Base-by-base conservation (phyloP, 2,113 vertebrate species). In the zebrafish (Danio rerio) region DNA sequence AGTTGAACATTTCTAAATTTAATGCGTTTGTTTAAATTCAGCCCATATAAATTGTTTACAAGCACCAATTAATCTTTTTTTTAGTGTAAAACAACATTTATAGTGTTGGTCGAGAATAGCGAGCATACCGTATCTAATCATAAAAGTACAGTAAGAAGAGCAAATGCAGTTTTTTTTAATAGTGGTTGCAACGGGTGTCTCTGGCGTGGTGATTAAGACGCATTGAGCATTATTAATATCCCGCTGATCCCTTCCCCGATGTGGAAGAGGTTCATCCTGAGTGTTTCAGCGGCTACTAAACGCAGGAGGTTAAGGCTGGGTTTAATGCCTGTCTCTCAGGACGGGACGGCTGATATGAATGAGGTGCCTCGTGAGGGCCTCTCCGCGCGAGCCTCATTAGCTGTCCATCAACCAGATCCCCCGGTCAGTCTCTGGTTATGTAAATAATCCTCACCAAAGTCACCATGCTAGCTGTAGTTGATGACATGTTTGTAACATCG, bases 361-460 rank as follows among this genome's bases (percentile, higher is more conserved):
- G 75, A 63, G 59, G 75, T 78, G 75, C 20, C 45, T 77, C 18
- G 58, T 78, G 75, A 78, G 75, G 75, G 21, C 49, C 77, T 79
- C 49, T 77, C 45, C 13, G 45, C 75, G 59, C 56, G 59, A 50
- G 58, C 58, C 75, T 79, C 77, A 66, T 79, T 79, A 65, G n/a
- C 77, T 79, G 77, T 79, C 77, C 21, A 53, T 79, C 50, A 74
- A 53, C 7, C 71, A 15, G 43, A 12, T 49, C 76, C 47, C 20
- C 49, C 77, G 49, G 61, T 65, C 61, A 65, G 61, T 43, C 77
- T 79, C 62, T 79, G 77, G 61, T 79, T 79, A 79, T 65, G 61
- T 79, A 79, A 66, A 79, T 79, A 78, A 21, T 47, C 20, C 20
- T 63, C 6, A 18, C 62, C 15, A 5, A 18, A 78, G 31, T 42